Base-by-base conservation (phyloP, 2,797 vertebrate genomes). In the Tauraco hartlaubi region DNA sequence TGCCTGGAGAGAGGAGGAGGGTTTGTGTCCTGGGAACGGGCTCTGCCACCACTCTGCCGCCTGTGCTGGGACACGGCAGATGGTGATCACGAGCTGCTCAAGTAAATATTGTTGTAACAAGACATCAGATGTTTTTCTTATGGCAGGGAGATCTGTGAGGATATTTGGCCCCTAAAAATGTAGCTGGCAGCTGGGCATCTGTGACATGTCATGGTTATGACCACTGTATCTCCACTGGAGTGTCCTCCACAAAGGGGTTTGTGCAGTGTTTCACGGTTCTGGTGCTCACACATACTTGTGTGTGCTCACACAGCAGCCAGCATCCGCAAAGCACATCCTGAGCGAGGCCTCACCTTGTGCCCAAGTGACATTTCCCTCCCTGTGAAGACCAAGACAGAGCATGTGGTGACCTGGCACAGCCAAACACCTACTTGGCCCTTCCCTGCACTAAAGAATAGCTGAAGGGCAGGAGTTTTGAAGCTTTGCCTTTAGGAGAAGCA, bases 121-220 rank as follows among this genome's bases (percentile, higher is more conserved):
- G 8, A 43, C 20, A 6, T 23, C 1, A 5, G 51, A 17, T 2
- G 2, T 15, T 63, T 49, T n/a, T 17, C 54, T 62, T 26, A 22
- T 0, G 25, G 33, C 25, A 35, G 67, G 41, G 28, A 52, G 7
- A 28, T 35, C 63, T 58, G 37, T 18, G 61, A 51, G 72, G 49
- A 4, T 14, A 6, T 35, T 20, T n/a, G 44, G 23, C 52, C 48
- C 58, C 73, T 29, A 5, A 46, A 80, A 35, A n/a, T 22, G 46
- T 10, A 29, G n/a, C 0, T 68, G 85, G 71, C 48, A 18, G 0
- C 10, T 1, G 48, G 16, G 23, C 26, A 17, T 16, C 61, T 75
- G 66, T 17, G 90, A 15, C 0, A 0, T 6, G 2, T 21, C 0
- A 0, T 56, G 71, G 15, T 44, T 25, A 9, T 3, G 5, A 16